Evolutionary conservation across 2,888 invertebrate genomes (phyloP).

Genomic region (Acleris sparsana): DNA sequence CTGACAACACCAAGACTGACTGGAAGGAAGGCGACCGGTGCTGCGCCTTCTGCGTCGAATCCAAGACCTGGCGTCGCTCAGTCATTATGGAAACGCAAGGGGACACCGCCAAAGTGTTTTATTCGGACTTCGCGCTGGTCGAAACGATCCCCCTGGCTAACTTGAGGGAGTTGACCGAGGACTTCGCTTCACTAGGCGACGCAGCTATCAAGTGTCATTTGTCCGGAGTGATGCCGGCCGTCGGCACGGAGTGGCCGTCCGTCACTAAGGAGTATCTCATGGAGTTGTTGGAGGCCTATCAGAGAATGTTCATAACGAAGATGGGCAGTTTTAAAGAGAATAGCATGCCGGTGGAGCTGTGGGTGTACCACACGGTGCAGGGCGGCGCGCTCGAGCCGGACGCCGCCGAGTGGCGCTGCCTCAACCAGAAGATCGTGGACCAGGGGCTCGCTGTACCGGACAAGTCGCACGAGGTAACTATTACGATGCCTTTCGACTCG

Average conservation of each 20-base stretch:
- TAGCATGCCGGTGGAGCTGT: slow-evolving; percentile 85
- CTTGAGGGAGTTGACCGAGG: slow-evolving; percentile 77
- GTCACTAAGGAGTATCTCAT: slow-evolving; percentile 85
- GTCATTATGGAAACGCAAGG: slow-evolving; percentile 69
- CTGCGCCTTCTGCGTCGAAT: slow-evolving; percentile 68
- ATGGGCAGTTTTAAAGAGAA: slow-evolving; percentile 73
- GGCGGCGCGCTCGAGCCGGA: slow-evolving; percentile 87
- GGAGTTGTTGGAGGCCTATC: slow-evolving; percentile 78
- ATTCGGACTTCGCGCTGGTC: slow-evolving; percentile 86
- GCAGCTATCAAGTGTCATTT: slow-evolving; percentile 87
- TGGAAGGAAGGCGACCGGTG: slow-evolving; percentile 83
- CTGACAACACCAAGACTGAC: slow-evolving; percentile 44
- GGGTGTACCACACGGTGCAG: slow-evolving; percentile 84
- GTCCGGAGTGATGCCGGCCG: slow-evolving; percentile 87
- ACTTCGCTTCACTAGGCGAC: slow-evolving; percentile 79
- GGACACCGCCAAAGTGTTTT: slow-evolving; percentile 79
- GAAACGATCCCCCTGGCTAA: slow-evolving; percentile 71
- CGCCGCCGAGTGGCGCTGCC: slow-evolving; percentile 84
- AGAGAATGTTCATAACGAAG: slow-evolving; percentile 81
- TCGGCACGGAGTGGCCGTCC: slow-evolving; percentile 85
- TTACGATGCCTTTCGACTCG: neutral
- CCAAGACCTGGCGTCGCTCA: slow-evolving; percentile 86
- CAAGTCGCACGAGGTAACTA: slow-evolving; percentile 55
- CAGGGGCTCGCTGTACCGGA: slow-evolving; percentile 85
- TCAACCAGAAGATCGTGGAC: slow-evolving; percentile 86